These are phyloP conservation scores for Empidonax traillii DNA, from an alignment of 2,113 vertebrate species.

Conservation along the genomic window DNA sequence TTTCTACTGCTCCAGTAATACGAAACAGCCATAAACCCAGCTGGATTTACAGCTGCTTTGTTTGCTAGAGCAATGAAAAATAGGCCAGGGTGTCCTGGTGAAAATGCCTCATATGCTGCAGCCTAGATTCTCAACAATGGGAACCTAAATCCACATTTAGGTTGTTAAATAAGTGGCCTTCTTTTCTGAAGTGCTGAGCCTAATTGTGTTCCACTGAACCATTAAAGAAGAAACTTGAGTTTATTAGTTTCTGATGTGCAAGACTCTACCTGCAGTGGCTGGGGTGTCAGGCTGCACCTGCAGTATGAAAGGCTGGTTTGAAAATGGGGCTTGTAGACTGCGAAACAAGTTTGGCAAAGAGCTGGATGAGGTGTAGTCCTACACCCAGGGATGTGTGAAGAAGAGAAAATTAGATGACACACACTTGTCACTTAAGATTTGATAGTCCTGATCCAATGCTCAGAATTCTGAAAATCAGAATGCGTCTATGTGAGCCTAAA, in stretches of 20 bases:
- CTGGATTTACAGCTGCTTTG: constrained; percentile 29
- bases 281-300: background rate
- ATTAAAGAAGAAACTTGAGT: background rate
- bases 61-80: constrained; percentile 18
- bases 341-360: background rate
- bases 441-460: background rate
- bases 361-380: background rate
- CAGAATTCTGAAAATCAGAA: background rate
- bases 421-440: fast-evolving
- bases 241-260: background rate
- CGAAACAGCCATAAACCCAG: background rate
- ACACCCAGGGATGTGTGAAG: background rate
- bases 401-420: background rate
- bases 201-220: background rate
- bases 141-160: constrained; percentile 5
- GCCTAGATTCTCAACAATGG: constrained; percentile 30
- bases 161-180: constrained; percentile 24
- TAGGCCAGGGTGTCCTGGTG: background rate
- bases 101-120: background rate
- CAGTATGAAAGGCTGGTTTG: background rate
- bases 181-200: background rate
- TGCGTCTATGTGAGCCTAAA: background rate
- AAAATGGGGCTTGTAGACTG: background rate
- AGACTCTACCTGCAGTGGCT: background rate
- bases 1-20: background rate